A percentile compares a stretch with the other conserved stretches of the same genome.
These are phyloP conservation scores for Hydrophis major DNA, from an alignment of 2,797 vertebrate species.

Conservation along the genomic window DNA sequence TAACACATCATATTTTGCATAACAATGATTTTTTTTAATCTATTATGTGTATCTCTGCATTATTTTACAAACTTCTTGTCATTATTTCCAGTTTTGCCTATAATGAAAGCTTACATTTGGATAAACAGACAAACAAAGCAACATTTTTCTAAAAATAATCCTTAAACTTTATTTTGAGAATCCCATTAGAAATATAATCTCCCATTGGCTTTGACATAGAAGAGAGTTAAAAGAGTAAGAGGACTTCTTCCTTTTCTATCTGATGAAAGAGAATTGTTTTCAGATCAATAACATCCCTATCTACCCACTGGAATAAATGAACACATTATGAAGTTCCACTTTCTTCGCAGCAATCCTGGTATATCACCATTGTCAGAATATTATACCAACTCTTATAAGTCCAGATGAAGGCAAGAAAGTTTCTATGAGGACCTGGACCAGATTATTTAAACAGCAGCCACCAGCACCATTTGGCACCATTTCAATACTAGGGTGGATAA, in stretches of 20 bases:
- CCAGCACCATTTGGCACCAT: not conserved
- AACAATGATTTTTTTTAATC: not conserved
- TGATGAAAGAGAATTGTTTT: not conserved
- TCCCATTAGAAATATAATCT: not conserved
- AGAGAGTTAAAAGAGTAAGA: not conserved
- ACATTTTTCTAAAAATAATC: not conserved
- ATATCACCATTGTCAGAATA: not conserved
- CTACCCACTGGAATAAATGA: not conserved
- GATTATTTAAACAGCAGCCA: not conserved
- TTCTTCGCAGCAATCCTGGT: not conserved
- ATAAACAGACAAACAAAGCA: not conserved
- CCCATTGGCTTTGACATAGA: not conserved
- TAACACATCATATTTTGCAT: not conserved
- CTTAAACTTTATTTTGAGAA: not conserved
- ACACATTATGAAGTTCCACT: not conserved
- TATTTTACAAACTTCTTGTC: not conserved
- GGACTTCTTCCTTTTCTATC: not conserved
- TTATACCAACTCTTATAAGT: not conserved
- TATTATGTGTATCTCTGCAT: not conserved
- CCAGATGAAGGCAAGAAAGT: not conserved
- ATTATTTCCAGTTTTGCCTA: not conserved
- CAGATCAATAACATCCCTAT: not conserved
- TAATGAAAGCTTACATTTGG: not conserved
- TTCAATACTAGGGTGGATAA: not conserved
- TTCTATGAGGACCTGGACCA: not conserved